Percentiles rank a stretch among this genome's conserved stretches.
Evolutionary conservation across 2,113 vertebrate genomes (phyloP).

Genomic region (Silurus meridionalis): DNA sequence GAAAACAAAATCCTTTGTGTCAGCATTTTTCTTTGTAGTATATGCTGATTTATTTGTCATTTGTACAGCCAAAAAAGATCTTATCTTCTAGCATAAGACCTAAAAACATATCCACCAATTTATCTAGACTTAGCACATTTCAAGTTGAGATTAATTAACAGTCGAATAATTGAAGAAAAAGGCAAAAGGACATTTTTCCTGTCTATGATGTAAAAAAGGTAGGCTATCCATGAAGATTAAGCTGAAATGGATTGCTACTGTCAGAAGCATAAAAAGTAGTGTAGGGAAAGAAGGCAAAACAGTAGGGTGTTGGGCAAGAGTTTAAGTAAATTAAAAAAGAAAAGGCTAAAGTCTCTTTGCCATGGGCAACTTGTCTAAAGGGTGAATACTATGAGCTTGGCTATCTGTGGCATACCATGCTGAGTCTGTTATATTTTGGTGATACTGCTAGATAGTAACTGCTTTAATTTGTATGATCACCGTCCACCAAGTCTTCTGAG

Average conservation of each 20-base stretch:
- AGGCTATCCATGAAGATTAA: neutral
- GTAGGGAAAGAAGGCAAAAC: neutral
- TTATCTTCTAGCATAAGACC: slow-evolving; percentile 18
- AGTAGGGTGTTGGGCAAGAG: neutral
- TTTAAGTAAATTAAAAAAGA: neutral
- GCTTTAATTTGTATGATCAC: slow-evolving; percentile 29
- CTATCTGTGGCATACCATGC: slow-evolving; percentile 52
- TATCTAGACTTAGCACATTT: slow-evolving; percentile 32
- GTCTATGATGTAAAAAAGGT: slow-evolving; percentile 2
- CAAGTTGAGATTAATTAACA: slow-evolving; percentile 17
- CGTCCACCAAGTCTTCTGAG: slow-evolving; percentile 17
- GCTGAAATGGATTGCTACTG: neutral
- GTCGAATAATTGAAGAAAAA: slow-evolving; percentile 1
- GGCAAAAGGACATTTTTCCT: slow-evolving; percentile 9
- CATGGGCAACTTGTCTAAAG: slow-evolving; percentile 36
- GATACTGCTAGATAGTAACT: slow-evolving; percentile 55
- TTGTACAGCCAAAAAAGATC: slow-evolving; percentile 48
- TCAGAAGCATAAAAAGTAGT: neutral
- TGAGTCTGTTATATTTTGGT: slow-evolving; percentile 64
- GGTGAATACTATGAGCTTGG: slow-evolving; percentile 32
- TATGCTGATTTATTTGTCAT: slow-evolving; percentile 46
- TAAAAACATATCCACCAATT: slow-evolving; percentile 41
- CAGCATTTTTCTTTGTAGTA: slow-evolving; percentile 26
- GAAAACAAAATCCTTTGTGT: slow-evolving; percentile 38
- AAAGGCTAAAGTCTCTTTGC: neutral